Conservation (phyloP, 1,140 invertebrate species). For the Zaprionus africanus region DNA sequence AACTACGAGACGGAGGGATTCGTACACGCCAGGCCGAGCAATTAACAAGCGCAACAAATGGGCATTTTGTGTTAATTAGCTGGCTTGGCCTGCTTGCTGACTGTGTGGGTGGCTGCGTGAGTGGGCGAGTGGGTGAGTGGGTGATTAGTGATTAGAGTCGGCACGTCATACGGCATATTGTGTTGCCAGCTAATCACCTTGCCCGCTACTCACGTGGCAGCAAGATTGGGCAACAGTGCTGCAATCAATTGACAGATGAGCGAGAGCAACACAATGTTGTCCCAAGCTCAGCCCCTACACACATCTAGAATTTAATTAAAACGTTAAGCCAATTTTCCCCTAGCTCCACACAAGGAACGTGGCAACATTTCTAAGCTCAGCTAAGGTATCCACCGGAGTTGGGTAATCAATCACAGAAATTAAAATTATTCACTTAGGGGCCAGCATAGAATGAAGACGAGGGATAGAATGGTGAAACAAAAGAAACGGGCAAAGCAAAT, state of each 20-base stretch:
- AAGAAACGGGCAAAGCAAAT: constrained; percentile 11
- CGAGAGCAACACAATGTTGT: constrained; percentile 32
- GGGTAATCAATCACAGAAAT: constrained; percentile 63
- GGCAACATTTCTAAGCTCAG: constrained; percentile 14
- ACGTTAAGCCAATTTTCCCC: constrained; percentile 24
- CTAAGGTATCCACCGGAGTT: not conserved
- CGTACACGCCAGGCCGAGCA: constrained; percentile 31
- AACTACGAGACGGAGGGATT: constrained; percentile 5
- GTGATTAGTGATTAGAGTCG: constrained; percentile 26
- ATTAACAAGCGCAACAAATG: constrained; percentile 75
- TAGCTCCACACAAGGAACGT: not conserved
- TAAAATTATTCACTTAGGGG: constrained; percentile 51
- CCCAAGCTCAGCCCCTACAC: constrained; percentile 1
- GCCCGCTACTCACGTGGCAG: constrained; percentile 37
- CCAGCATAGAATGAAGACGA: not conserved
- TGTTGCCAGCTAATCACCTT: constrained; percentile 56
- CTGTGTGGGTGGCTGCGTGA: constrained; percentile 13
- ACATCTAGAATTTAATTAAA: constrained; percentile 43
- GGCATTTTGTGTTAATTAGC: constrained; percentile 74
- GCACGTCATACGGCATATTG: constrained; percentile 30
- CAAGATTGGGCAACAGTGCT: constrained; percentile 33
- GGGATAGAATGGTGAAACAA: constrained; percentile 16
- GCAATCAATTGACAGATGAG: constrained; percentile 27
- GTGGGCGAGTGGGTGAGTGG: constrained; percentile 2
- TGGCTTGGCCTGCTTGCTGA: not conserved